Conservation (phyloP, 2,888 invertebrate species). For the Tiliacea citrago region DNA sequence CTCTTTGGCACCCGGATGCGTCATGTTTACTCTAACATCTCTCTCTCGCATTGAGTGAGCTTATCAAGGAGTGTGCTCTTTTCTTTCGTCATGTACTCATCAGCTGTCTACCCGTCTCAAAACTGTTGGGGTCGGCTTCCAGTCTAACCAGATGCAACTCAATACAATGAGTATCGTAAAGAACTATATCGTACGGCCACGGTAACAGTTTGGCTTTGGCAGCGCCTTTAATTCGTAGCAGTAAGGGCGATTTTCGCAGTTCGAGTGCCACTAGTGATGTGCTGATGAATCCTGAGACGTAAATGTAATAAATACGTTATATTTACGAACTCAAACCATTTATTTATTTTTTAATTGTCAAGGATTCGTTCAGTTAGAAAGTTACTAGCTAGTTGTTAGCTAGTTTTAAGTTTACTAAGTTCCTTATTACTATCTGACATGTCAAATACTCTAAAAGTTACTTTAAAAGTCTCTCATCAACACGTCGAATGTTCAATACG, state of each 20-base stretch:
- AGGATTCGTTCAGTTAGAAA: too few species aligned
- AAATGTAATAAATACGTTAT: background rate
- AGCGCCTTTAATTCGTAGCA: background rate
- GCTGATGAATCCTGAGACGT: background rate
- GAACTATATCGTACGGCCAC: background rate
- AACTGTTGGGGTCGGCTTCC: background rate
- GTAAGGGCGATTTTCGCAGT: slow-evolving; percentile 1
- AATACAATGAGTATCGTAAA: background rate
- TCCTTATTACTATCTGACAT: background rate
- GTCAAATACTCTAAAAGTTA: background rate
- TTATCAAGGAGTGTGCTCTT: slow-evolving; percentile 32
- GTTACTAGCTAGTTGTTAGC: too few species aligned
- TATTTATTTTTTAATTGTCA: too few species aligned
- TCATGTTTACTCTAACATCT: slow-evolving; percentile 53
- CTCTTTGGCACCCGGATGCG: slow-evolving; percentile 50
- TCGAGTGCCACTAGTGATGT: background rate
- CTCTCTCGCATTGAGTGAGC: slow-evolving; percentile 46
- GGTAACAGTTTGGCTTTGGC: background rate
- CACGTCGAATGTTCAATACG: too few species aligned
- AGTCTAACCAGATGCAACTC: background rate
- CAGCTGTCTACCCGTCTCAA: too few species aligned
- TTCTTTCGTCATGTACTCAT: background rate
- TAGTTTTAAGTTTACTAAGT: background rate
- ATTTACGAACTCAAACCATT: background rate
- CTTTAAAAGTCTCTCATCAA: background rate